Base-by-base conservation (phyloP, 2,113 vertebrate species). In the Syngnathus scovelli region DNA sequence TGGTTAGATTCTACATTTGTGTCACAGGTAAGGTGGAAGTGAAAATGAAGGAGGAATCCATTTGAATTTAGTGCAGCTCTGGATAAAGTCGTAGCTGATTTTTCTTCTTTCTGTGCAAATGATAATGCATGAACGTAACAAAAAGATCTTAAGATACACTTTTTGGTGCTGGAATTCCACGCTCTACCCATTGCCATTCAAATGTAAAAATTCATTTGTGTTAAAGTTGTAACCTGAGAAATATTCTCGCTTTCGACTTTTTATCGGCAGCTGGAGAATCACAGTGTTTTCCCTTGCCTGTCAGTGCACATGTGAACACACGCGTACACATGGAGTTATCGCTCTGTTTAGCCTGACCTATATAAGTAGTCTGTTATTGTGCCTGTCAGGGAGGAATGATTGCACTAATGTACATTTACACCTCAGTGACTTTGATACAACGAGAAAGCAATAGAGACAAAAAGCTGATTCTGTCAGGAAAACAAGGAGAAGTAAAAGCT, bases 301-400 rank as follows among this genome's bases (percentile, higher is more conserved):
- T 67, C 59, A 44, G 21, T 21, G 55, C 54, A 61, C 62, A 69
- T 56, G 65, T 74, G 71, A 71, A 39, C 51, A 70, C 64, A 64
- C 5, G 3, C n/a, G 51, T 67, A 66, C 16, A 15, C 36, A 41
- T 58, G n/a, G 52, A 68, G 58, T 64, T 79, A 54, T 72, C 18
- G 37, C 67, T 61, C 13, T 63, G 67, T 77, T 79, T 70, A 68
- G 41, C 23, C 76, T 86, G 85, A 87, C 87, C 87, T 78, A 85
- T 63, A 82, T 62, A 27, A 44, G 10, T 82, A 82, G 68, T 60
- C 79, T 82, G 73, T 78, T 79, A 61, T 67, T 33, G 63, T 58
- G 71, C 61, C 78, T 60, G 75, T 83, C 67, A 78, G 78, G 73
- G 64, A 76, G 72, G 70, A 78, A 74, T 56, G 70, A 77, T 71